A percentile compares a stretch with the other conserved stretches of the same genome.
Conservation (phyloP, 1,140 invertebrate species). For the Mya arenaria region DNA sequence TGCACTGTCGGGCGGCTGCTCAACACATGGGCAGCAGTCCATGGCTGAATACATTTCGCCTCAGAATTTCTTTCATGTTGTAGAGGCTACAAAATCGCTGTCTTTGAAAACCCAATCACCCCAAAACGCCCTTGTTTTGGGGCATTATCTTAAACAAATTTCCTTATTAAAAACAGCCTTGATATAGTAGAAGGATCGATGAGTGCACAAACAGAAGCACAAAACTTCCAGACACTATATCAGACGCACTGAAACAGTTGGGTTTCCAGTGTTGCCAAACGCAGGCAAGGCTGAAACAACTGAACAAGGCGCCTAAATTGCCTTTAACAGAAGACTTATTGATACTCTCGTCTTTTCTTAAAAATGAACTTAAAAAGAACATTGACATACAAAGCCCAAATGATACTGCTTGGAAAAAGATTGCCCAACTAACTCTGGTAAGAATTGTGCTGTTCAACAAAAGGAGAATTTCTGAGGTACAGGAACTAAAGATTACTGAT, state of each 20-base stretch:
- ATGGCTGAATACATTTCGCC: background rate
- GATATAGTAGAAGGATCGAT: too few species aligned
- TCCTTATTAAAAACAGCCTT: too few species aligned
- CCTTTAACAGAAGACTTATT: too few species aligned
- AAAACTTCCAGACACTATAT: background rate
- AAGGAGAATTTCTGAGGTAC: conserved; percentile 16
- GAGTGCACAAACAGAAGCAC: too few species aligned
- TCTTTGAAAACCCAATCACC: background rate
- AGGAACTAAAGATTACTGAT: conserved; percentile 7
- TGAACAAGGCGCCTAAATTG: background rate
- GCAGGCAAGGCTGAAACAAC: background rate
- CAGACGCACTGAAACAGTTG: background rate
- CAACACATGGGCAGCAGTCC: background rate
- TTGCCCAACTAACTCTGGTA: conserved; percentile 8
- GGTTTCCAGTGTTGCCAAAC: background rate
- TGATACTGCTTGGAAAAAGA: conserved; percentile 4
- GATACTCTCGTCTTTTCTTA: background rate
- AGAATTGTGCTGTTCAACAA: conserved; percentile 10
- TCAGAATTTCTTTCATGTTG: background rate
- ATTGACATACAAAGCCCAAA: conserved; percentile 8
- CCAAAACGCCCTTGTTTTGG: too few species aligned
- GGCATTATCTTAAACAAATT: too few species aligned
- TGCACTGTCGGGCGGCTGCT: background rate
- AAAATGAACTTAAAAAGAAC: conserved; percentile 2
- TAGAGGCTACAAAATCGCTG: background rate